Evolutionary conservation across 1,140 invertebrate species (phyloP), one percentile per base, ranked within the genome.

Genomic region (Heliconius eleuchia): DNA sequence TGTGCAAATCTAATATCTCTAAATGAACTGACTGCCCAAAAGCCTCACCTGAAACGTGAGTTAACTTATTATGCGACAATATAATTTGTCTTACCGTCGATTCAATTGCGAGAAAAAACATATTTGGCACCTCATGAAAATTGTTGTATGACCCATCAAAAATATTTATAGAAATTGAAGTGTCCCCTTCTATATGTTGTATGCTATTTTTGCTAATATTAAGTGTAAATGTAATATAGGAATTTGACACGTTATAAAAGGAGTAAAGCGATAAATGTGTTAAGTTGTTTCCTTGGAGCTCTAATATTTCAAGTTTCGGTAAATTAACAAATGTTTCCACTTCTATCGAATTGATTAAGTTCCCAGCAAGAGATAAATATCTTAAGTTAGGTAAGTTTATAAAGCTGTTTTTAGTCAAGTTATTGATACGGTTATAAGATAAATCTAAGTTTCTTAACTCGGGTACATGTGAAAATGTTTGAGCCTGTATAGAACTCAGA

Each of bases 41-140:
- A 2, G 96, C 96, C 84, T 96, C 96, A 74, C 96, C 96, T 74
- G 97, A 96, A 80, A 98, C 95, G 34, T 95, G 94, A 0, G 93
- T 95, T 52, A 98, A 96, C 81, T 95, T 94, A 87, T 98, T 98
- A 89, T 97, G 96, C 1, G 97, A 97, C 60, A 98, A 87, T 85
- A 96, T 96, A 16, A 97, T 95, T 81, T 96, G 95, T 84, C 96
- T 94, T 79, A 97, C 89, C 3, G 96, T 95, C 71, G 95, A 93
- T n/a, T 96, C 95, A 70, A 97, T 92, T 46, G 95, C 94, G 71
- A 95, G 92, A 72, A 97, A 95, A 84, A 96, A 95, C 83, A 95
- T 95, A 80, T 95, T 95, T 80, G 97, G 97, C 80, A 97, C 95
- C 77, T 96, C 95, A 55, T 91, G 88, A 16, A 98, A 89, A 73